Evolutionary conservation across 2,888 invertebrate species (phyloP).

Genomic region (Podabrus alpinus): DNA sequence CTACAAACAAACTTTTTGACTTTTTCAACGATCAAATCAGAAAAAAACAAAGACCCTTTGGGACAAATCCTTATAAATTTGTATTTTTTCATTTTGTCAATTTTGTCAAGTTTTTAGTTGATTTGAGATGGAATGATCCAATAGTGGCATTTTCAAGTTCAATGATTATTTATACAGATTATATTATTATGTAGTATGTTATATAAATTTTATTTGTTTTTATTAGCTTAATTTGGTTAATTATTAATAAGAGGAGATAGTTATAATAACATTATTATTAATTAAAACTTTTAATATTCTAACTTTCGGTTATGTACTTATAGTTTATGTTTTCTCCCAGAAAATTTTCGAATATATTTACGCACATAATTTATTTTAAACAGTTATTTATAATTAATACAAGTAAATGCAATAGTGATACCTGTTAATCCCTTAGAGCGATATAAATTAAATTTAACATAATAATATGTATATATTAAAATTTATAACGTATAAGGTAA

Average conservation of each 20-base stretch:
- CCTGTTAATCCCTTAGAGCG: background rate
- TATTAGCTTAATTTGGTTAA: background rate
- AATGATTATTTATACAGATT: too few species aligned
- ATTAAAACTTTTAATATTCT: background rate
- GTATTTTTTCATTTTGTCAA: too few species aligned
- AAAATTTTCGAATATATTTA: background rate
- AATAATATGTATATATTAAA: constrained; percentile 15
- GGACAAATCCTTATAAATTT: too few species aligned
- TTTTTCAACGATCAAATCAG: too few species aligned
- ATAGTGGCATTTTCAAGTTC: too few species aligned
- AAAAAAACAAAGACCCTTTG: too few species aligned
- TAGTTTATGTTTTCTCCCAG: background rate
- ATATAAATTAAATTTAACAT: constrained; percentile 8
- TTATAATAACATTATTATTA: background rate
- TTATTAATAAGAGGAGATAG: background rate
- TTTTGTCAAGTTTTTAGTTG: too few species aligned
- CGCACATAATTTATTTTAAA: background rate
- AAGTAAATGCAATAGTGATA: background rate
- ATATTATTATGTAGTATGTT: background rate
- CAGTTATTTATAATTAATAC: constrained; percentile 1
- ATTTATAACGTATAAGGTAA: constrained; percentile 21
- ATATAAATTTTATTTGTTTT: too few species aligned
- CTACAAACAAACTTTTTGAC: too few species aligned
- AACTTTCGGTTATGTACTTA: background rate
- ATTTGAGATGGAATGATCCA: too few species aligned